A percentile compares a stretch with the other conserved stretches of the same genome.
Evolutionary conservation across 2,888 invertebrate species (phyloP).

Genomic region (Diarsia rubi): DNA sequence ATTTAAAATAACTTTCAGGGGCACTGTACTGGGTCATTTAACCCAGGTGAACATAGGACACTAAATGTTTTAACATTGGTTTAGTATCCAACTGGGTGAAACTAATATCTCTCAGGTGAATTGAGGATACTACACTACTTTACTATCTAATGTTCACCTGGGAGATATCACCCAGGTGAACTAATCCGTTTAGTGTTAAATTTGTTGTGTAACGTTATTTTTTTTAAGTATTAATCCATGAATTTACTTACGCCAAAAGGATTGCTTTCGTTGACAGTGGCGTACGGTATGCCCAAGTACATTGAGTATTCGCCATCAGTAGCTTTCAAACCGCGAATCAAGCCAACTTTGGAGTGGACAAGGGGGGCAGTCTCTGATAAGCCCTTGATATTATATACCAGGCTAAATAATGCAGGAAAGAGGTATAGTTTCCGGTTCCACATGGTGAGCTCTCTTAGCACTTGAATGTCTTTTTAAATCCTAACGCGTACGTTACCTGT

Average conservation of each 20-base stretch:
- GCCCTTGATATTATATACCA: constrained; percentile 47
- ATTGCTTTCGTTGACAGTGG: constrained; percentile 71
- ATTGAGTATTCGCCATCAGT: constrained; percentile 75
- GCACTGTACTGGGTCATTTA: too few species aligned
- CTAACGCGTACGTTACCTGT: not conserved
- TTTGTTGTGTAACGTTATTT: too few species aligned
- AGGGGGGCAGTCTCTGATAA: constrained; percentile 69
- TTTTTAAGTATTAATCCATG: too few species aligned
- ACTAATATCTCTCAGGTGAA: too few species aligned
- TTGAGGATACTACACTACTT: too few species aligned
- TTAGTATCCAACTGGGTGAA: too few species aligned
- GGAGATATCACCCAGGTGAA: too few species aligned
- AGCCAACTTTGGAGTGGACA: constrained; percentile 72
- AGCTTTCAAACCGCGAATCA: constrained; percentile 74
- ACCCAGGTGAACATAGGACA: too few species aligned
- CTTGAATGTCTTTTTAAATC: constrained; percentile 9
- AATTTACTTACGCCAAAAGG: constrained; percentile 75
- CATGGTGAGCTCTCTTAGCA: constrained; percentile 40
- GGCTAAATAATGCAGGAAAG: constrained; percentile 36
- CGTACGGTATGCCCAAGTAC: constrained; percentile 81
- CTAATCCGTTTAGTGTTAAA: too few species aligned
- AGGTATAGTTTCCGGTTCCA: constrained; percentile 27
- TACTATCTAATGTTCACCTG: too few species aligned
- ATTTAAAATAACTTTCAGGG: too few species aligned
- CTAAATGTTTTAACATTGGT: too few species aligned